Conservation (phyloP, 2,113 vertebrate species). For the Centropristis striata region DNA sequence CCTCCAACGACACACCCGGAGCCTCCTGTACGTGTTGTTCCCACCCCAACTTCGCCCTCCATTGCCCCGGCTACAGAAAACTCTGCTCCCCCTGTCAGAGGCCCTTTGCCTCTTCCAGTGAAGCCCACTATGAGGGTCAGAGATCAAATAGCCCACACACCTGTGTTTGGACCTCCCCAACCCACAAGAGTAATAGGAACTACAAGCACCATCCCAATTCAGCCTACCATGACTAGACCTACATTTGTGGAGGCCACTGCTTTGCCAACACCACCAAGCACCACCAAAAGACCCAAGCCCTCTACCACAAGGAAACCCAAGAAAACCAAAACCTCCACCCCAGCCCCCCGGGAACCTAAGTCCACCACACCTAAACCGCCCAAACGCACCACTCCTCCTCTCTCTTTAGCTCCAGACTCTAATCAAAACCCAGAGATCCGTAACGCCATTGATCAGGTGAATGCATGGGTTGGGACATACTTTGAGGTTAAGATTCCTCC, state of each 20-base stretch:
- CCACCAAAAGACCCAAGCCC: constrained; percentile 92
- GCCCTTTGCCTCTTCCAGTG: constrained; percentile 91
- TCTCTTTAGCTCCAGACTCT: constrained; percentile 77
- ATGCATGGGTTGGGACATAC: constrained; percentile 95
- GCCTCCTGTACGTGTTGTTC: constrained; percentile 91
- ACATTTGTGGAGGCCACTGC: constrained; percentile 91
- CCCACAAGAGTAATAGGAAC: constrained; percentile 92
- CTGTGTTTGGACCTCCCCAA: constrained; percentile 90
- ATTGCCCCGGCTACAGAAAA: constrained; percentile 92
- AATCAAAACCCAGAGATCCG: constrained; percentile 91
- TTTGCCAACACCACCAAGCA: constrained; percentile 87
- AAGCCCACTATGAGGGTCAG: constrained; percentile 94
- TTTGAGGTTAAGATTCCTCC: constrained; percentile 96
- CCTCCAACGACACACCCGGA: constrained; percentile 91
- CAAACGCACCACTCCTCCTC: constrained; percentile 85
- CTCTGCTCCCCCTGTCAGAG: constrained; percentile 89
- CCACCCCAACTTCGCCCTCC: constrained; percentile 92
- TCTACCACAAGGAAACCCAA: constrained; percentile 87
- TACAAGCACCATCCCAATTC: constrained; percentile 86
- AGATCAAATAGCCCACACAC: constrained; percentile 94
- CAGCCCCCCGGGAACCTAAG: constrained; percentile 87
- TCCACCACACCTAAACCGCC: constrained; percentile 86
- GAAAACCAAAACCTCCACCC: constrained; percentile 88
- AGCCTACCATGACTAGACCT: constrained; percentile 90
- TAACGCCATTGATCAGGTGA: constrained; percentile 93